These are phyloP conservation scores for Apis dorsata DNA, from an alignment of 1,140 invertebrate species.

Conservation along the genomic window DNA sequence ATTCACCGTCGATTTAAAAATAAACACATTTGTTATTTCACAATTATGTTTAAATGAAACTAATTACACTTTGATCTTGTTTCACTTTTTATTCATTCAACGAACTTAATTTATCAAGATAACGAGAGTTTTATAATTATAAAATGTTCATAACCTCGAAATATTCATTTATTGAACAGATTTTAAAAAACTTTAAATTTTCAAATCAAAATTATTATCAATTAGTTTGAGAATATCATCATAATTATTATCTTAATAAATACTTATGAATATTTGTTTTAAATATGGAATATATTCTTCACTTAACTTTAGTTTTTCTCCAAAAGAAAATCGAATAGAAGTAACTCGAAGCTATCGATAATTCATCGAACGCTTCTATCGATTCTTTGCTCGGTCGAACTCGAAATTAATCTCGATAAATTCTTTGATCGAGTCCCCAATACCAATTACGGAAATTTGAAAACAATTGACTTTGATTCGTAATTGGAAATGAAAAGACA, in stretches of 20 bases:
- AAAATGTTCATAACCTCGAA: background rate
- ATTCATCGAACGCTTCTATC: slow-evolving; percentile 46
- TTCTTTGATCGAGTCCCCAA: slow-evolving; percentile 32
- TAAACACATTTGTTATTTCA: background rate
- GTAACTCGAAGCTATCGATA: slow-evolving; percentile 47
- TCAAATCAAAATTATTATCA: background rate
- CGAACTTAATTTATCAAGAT: background rate
- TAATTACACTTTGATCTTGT: background rate
- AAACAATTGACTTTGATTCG: background rate
- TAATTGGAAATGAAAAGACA: background rate
- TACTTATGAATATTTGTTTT: no score
- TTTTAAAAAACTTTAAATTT: background rate
- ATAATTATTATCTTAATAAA: no score
- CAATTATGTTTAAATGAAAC: background rate
- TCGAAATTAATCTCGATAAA: slow-evolving; percentile 34
- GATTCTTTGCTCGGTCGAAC: slow-evolving; percentile 42
- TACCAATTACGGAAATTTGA: slow-evolving; percentile 8
- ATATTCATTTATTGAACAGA: background rate
- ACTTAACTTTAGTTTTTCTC: slow-evolving; percentile 43
- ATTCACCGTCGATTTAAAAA: background rate
- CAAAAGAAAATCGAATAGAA: slow-evolving; percentile 3
- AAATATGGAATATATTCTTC: background rate
- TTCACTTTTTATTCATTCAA: background rate
- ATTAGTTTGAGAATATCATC: no score
- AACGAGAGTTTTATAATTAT: background rate